Evolutionary conservation across 2,113 vertebrate genomes (phyloP), one percentile per base, ranked within the genome.

Genomic region (Otis tarda): DNA sequence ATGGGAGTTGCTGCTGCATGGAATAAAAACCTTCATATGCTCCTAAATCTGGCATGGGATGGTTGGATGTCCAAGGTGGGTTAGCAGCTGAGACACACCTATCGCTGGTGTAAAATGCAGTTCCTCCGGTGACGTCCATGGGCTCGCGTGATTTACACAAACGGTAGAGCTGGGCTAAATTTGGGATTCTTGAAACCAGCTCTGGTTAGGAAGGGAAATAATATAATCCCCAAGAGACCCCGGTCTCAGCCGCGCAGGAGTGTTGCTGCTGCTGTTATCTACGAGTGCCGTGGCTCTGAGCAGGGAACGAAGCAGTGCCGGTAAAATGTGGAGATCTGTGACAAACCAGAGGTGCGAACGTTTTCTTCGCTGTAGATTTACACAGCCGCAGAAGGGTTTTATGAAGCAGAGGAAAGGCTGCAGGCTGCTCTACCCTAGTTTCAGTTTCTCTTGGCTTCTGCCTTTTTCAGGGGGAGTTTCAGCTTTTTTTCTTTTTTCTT

Each of bases 281-380:
- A 22, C 1, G 8, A 16, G 39, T 1, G 33, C 43, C 6, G 0
- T 6, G 12, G 78, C 52, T 10, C 52, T 3, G 10, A 6, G 55
- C 1, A 6, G 63, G 49, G 59, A 12, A 15, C 6, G 83, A 45
- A 25, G 15, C 2, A 1, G 5, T 1, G 30, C 67, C 0, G 1
- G 19, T 6, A 1, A 19, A 47, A 37, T 31, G 0, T 0, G 9
- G 60, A 87, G 53, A 0, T 37, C 22, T 1, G 67, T 10, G 43
- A 16, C 3, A 9, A 25, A 11, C 9, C 20, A 7, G 27, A 21
- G 60, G 43, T 22, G 5, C 14, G 4, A 1, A 0, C 2, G 0
- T 14, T 25, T 52, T 9, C 63, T 71, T 16, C 3, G 41, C 83
- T 10, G 21, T 0, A 0, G 33, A 5, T 31, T 28, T 14, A 9